Evolutionary conservation across 2,113 vertebrate genomes (phyloP), one percentile per base, ranked within the genome.

Genomic region (human): DNA sequence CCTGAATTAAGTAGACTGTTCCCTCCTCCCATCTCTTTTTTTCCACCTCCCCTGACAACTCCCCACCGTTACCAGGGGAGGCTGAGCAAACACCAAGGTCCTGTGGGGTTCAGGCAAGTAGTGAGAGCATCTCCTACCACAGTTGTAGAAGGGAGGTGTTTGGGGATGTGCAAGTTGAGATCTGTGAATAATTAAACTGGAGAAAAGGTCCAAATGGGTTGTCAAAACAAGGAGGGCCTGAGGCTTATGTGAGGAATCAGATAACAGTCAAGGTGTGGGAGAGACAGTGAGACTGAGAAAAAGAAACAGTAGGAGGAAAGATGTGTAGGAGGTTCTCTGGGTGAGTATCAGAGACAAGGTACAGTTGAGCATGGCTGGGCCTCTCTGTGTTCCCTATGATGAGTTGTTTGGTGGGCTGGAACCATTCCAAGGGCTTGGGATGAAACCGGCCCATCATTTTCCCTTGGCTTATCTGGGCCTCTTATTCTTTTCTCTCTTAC

Each of bases 221-320:
- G 82, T 94, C 92, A 92, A 93, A 96, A 97, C 96, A 87, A 79
- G 76, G 83, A 97, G 59, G 45, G 94, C 96, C 95, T 3, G 25
- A 61, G 72, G 89, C 96, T 87, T 20, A 13, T 52, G 32, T 50
- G 48, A 80, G 55, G 94, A 79, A 89, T 97, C 97, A 95, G 96
- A 92, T 91, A 96, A 95, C 76, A 93, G 48, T 35, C 35, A 38
- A 88, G 30, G 76, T 88, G 81, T 97, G 81, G 59, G 82, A 94
- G 94, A 95, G 57, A 57, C 73, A 25, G 59, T 18, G 68, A 73
- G 80, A 72, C 7, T 57, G 16, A 66, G 90, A 64, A 23, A 87
- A 59, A 81, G 81, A 57, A 85, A 18, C 18, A 32, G 57, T 57
- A 55, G 66, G 59, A 96, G 93, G 78, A 95, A 48, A 52, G 25